phyloP scores from a whole-genome alignment of 2,113 vertebrate genomes.

The Taxidea taxus region DNA sequence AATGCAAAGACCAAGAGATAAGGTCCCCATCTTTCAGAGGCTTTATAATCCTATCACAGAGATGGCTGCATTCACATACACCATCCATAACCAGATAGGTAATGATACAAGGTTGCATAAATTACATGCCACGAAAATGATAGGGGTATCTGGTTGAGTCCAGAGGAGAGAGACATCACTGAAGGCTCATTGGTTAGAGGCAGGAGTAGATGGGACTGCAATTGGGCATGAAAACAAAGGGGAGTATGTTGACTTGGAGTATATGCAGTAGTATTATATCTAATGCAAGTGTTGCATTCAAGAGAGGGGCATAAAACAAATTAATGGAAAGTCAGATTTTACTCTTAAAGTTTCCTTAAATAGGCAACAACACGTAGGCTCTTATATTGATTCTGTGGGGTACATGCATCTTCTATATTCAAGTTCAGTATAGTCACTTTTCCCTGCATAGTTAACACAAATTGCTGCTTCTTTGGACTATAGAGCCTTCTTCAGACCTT shows the following conservation, averaged over 20 bases:
- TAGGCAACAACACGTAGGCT: background rate
- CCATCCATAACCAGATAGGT: background rate
- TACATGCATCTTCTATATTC: background rate
- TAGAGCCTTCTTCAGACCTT: background rate
- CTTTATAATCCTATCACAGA: background rate
- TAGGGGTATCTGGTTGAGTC: background rate
- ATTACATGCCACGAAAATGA: background rate
- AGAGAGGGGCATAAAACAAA: background rate
- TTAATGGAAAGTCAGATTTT: background rate
- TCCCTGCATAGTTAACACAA: background rate
- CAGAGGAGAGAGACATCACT: background rate
- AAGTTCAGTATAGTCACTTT: background rate
- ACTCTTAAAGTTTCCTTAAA: background rate
- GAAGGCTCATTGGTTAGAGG: background rate
- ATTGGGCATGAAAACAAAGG: background rate
- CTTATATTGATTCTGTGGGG: background rate
- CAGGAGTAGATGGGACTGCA: background rate
- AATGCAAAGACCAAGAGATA: background rate
- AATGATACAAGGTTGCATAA: background rate
- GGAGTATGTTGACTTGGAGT: background rate
- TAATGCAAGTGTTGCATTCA: background rate
- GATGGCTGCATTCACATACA: background rate
- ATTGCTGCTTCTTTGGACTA: background rate
- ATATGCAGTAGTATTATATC: background rate
- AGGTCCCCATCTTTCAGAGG: background rate